Evolutionary conservation across 2,797 vertebrate genomes (phyloP).

Genomic region (Nyctibius grandis): DNA sequence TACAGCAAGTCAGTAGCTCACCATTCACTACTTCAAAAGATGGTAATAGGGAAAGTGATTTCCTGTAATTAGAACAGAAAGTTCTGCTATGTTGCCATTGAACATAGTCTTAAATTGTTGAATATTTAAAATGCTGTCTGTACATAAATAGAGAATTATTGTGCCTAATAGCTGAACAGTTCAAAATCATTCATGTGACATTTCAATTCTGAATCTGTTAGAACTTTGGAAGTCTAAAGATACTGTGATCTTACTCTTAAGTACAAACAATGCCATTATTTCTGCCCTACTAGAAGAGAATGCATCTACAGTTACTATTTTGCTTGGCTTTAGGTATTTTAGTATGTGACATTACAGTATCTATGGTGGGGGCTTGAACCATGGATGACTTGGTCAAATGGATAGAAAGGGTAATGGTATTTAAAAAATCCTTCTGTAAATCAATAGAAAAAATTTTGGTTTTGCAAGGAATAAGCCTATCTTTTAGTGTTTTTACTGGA

Average conservation of each 20-base stretch:
- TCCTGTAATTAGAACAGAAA: background rate
- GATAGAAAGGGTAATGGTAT: background rate
- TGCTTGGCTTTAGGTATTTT: background rate
- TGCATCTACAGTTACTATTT: background rate
- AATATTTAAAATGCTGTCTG: background rate
- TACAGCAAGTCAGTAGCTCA: background rate
- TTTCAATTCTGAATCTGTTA: background rate
- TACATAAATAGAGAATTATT: background rate
- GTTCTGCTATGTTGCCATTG: background rate
- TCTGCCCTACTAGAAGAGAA: background rate
- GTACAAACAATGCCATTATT: background rate
- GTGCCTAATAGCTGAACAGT: background rate
- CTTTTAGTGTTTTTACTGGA: background rate
- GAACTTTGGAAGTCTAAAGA: background rate
- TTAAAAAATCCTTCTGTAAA: background rate
- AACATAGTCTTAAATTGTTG: background rate
- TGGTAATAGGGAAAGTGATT: background rate
- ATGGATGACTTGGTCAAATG: background rate
- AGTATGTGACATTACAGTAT: background rate
- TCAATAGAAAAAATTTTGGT: background rate
- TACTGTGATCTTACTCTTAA: background rate
- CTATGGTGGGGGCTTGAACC: background rate
- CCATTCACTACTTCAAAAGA: background rate
- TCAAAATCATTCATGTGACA: background rate
- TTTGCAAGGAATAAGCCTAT: background rate